Base-by-base conservation (phyloP, 2,113 vertebrate genomes). In the Hippotragus niger region DNA sequence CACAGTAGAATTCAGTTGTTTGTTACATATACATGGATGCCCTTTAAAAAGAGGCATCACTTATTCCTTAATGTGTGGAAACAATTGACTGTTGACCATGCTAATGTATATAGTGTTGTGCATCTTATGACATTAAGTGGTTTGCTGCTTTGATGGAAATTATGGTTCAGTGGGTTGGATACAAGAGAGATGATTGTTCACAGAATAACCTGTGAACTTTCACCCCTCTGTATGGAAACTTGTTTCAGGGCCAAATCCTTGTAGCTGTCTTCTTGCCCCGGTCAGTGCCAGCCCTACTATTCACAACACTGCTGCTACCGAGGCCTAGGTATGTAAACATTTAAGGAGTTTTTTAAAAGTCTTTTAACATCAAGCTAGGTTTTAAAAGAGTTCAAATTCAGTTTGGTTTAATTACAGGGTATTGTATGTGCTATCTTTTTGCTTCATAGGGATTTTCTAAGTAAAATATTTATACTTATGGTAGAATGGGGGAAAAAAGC, bases 171-270 rank as follows among this genome's bases (percentile, higher is more conserved):
- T 62, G 99, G 98, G 99, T 99, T 99, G 99, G 99, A 98, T 98
- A 99, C 98, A 98, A 98, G 99, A 99, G 99, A 99, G 99, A 99
- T 99, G 99, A 99, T 99, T 99, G 99, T 99, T 99, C 99, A 99
- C 99, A 99, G 99, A 99, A 99, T 99, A 99, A 99, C 98, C 99
- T 99, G 99, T 99, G 99, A 99, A 99, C 99, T 99, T 99, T 99
- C 99, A 99, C 99, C 99, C 99, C 99, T 99, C 99, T 99, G 98
- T 99, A 99, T 99, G 99, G 99, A 99, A 99, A 99, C 99, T 99
- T 99, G 99, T 99, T 99, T 99, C 99, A 99, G 99, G 99, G 99
- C 99, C 99, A 99, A 99, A 99, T 99, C 99, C 99, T 99, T 99
- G 99, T 99, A 99, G 99, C 99, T 99, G 99, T 99, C 99, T 99